Percentiles rank a stretch among this genome's conserved stretches.
phyloP scores from a whole-genome alignment of 2,888 invertebrate genomes.

The Bellardia bayeri region DNA sequence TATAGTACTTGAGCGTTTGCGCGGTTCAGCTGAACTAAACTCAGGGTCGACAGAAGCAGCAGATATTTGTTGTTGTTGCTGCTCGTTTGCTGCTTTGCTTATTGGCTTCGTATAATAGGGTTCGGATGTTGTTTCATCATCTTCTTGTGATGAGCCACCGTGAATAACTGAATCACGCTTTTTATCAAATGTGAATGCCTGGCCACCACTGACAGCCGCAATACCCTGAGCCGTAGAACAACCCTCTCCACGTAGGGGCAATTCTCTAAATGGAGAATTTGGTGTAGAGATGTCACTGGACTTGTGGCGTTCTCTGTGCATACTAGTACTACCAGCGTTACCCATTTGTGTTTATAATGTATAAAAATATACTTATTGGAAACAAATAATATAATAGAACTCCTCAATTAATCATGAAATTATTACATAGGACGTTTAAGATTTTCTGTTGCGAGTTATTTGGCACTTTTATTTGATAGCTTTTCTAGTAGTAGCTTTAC shows the following conservation, averaged over 20 bases:
- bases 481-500: slow-evolving; percentile 41
- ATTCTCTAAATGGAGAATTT: slow-evolving; percentile 80
- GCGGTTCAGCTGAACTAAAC: slow-evolving; percentile 83
- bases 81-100: slow-evolving; percentile 79
- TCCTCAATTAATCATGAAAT: slow-evolving; percentile 36
- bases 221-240: slow-evolving; percentile 71
- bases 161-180: slow-evolving; percentile 87
- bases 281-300: slow-evolving; percentile 85
- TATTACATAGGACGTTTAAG: slow-evolving; percentile 58
- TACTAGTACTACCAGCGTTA: slow-evolving; percentile 83
- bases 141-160: slow-evolving; percentile 89
- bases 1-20: slow-evolving; percentile 90
- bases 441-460: slow-evolving; percentile 42
- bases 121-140: slow-evolving; percentile 88
- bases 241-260: slow-evolving; percentile 75
- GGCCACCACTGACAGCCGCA: slow-evolving; percentile 86
- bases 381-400: not conserved
- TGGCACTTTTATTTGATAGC: slow-evolving; percentile 59
- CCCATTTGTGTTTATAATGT: slow-evolving; percentile 78
- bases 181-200: slow-evolving; percentile 94
- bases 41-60: slow-evolving; percentile 78
- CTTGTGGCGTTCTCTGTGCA: slow-evolving; percentile 89
- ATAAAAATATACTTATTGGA: not conserved
- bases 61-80: slow-evolving; percentile 49
- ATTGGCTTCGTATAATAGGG: slow-evolving; percentile 89